A percentile compares a stretch with the other conserved stretches of the same genome.
Conservation (phyloP, 1,140 invertebrate genomes). For the Drosophila eugracilis region DNA sequence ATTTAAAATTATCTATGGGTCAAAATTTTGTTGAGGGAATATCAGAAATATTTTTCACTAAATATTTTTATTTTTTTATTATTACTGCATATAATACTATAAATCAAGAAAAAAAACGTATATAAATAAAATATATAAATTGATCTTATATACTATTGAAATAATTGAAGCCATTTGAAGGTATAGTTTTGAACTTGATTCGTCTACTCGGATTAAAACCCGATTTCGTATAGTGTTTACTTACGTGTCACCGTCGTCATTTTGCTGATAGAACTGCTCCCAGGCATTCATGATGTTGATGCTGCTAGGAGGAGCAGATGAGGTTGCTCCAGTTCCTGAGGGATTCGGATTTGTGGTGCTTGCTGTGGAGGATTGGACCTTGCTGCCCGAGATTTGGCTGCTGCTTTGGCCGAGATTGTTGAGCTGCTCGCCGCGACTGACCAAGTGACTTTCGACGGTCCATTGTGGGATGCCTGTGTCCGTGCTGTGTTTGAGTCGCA, state of each 20-base stretch:
- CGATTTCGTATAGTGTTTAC: conserved; percentile 68
- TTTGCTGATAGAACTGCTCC: conserved; percentile 87
- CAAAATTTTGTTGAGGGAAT: too few species aligned
- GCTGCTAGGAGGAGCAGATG: conserved; percentile 33
- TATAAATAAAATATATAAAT: too few species aligned
- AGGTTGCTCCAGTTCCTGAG: conserved; percentile 27
- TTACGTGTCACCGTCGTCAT: conserved; percentile 91
- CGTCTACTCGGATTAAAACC: too few species aligned
- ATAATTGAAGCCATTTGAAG: too few species aligned
- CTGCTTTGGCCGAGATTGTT: conserved; percentile 62
- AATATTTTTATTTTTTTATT: background rate
- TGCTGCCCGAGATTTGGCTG: conserved; percentile 24
- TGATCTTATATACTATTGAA: too few species aligned
- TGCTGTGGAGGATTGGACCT: conserved; percentile 19
- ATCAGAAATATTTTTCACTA: too few species aligned
- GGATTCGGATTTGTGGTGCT: conserved; percentile 37
- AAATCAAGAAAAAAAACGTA: too few species aligned
- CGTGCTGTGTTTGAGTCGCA: conserved; percentile 62
- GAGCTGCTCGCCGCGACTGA: conserved; percentile 46
- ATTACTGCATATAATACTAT: too few species aligned
- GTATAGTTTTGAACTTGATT: background rate
- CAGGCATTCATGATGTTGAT: conserved; percentile 83
- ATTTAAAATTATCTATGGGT: background rate
- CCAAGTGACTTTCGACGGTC: conserved; percentile 60
- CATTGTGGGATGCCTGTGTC: conserved; percentile 67